Conservation (phyloP, 2,888 invertebrate species). For the Acronicta alni region DNA sequence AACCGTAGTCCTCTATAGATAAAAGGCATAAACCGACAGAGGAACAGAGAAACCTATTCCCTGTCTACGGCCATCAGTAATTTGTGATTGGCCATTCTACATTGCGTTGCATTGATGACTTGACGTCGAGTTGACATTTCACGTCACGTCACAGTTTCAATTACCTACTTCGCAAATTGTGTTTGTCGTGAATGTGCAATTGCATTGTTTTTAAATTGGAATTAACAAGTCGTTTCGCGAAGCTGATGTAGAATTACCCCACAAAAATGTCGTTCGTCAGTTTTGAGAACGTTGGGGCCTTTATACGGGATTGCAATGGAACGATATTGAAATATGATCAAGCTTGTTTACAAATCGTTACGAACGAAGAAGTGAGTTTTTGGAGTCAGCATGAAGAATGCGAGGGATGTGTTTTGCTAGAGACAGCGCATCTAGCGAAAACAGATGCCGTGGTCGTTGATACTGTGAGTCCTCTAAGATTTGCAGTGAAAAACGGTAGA, state of each 20-base stretch:
- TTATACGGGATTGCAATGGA: constrained; percentile 74
- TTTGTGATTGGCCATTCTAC: too few species aligned
- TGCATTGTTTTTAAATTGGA: constrained; percentile 59
- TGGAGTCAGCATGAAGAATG: constrained; percentile 85
- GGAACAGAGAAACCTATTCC: too few species aligned
- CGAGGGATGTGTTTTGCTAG: constrained; percentile 75
- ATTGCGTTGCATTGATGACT: too few species aligned
- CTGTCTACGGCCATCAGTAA: too few species aligned
- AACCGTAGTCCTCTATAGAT: too few species aligned
- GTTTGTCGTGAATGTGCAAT: constrained; percentile 55
- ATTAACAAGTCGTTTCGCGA: constrained; percentile 30
- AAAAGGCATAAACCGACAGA: too few species aligned
- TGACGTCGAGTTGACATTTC: constrained; percentile 30
- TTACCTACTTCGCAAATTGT: constrained; percentile 36
- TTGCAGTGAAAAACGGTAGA: constrained; percentile 66
- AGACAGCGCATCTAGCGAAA: constrained; percentile 61
- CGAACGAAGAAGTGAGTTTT: constrained; percentile 71
- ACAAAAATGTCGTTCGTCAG: constrained; percentile 72
- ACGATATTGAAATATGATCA: constrained; percentile 76
- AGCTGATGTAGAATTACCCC: constrained; percentile 63
- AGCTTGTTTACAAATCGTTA: constrained; percentile 82
- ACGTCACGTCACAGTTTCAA: not conserved
- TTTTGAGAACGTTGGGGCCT: constrained; percentile 82
- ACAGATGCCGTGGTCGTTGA: constrained; percentile 68
- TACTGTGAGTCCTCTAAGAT: constrained; percentile 78